Base-by-base conservation (phyloP, 2,888 invertebrate genomes). In the Ichneumon xanthorius region DNA sequence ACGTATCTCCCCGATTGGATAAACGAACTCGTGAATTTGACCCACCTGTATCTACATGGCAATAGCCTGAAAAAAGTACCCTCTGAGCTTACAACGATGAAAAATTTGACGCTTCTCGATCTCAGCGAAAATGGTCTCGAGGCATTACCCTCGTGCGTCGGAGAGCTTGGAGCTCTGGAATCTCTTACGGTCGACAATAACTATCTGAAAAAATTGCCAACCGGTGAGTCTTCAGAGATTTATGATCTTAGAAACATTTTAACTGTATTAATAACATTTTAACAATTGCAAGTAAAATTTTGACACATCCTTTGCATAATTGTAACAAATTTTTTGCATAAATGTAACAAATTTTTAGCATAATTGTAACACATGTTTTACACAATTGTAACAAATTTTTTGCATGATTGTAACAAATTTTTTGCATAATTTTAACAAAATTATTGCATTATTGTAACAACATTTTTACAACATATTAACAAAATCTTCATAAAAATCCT, bases 41-140 rank as follows among this genome's bases (percentile, higher is more conserved):
- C 92, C 0, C 93, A 93, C 85, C 88, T 93, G 4, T 93, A 93
- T 87, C 88, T 93, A 7, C 90, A 90, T 77, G 92, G 92, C n/a
- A 93, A 93, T 82, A 84, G 88, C 9, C 90, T 93, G 45, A 88
- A 89, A 70, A 79, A 88, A 50, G 37, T 93, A 19, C 93, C 93
- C 0, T 22, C n/a, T 16, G 90, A 91, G 81, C 76, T 93, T 1
- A 88, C 90, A 14, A 55, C 79, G 0, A 91, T 92, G 92, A 68
- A 6, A 33, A 89, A 89, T 73, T 76, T 93, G 4, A 91, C 88
- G 1, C 91, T 92, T 4, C 77, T 93, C n/a, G 92, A 93, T 87
- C 88, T 93, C 40, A 91, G 92, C 80, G 89, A 89, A 40, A 93
- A 93, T 83, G 85, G 88, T 70, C 76, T 93, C 19, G 76, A 86